A percentile compares a stretch with the other conserved stretches of the same genome.
Conservation (phyloP, 2,797 vertebrate genomes). For the Tenualosa thibaudeaui region DNA sequence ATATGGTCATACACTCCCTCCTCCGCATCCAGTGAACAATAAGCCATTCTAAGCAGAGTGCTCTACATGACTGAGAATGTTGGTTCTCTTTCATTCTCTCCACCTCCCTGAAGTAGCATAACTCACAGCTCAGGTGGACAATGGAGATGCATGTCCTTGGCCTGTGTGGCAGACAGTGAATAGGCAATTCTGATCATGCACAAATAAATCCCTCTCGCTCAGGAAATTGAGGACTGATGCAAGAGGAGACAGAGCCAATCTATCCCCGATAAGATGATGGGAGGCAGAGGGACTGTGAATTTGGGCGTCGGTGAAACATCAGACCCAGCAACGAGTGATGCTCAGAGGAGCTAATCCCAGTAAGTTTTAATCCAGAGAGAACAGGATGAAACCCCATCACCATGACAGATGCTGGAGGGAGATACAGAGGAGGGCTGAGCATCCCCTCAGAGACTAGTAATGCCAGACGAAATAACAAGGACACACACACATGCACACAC, state of each 20-base stretch:
- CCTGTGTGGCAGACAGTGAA: background rate
- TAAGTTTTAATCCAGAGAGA: constrained; percentile 2
- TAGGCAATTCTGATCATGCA: constrained; percentile 34
- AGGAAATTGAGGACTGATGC: constrained; percentile 37
- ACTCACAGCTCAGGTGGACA: background rate
- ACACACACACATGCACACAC: background rate
- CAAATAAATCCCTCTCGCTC: constrained; percentile 34
- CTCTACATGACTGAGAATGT: background rate
- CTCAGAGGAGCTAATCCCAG: constrained; percentile 24
- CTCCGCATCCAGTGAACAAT: background rate
- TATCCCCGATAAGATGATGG: constrained; percentile 35
- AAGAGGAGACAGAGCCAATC: constrained; percentile 29
- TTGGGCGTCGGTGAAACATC: constrained; percentile 5
- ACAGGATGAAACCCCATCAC: background rate
- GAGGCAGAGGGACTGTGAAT: constrained; percentile 23
- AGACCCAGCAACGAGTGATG: constrained; percentile 21
- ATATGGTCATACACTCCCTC: background rate
- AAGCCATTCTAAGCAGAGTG: background rate
- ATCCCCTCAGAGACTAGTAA: constrained; percentile 18
- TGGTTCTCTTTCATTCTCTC: background rate
- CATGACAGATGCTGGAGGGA: background rate
- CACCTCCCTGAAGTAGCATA: background rate
- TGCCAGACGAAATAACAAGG: background rate
- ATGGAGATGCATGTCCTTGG: background rate
- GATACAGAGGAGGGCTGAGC: background rate